phyloP scores from a whole-genome alignment of 2,113 vertebrate genomes.

The Hydropotes inermis region DNA sequence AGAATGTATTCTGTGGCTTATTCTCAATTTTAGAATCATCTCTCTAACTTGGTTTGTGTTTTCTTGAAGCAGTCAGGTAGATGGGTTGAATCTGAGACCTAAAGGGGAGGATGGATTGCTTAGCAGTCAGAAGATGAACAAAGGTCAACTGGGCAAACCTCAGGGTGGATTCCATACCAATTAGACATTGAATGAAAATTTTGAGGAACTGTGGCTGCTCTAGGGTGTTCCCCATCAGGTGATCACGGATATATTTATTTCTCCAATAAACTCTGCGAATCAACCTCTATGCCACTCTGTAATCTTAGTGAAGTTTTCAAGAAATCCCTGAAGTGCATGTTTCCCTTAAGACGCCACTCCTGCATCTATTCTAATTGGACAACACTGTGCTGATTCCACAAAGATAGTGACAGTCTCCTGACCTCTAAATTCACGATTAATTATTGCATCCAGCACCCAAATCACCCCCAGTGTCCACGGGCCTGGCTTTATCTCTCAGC shows the following conservation, averaged over 20 bases:
- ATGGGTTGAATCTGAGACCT: not conserved
- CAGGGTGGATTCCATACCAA: not conserved
- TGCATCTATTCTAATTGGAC: conserved; percentile 61
- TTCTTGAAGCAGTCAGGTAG: not conserved
- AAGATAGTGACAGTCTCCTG: conserved; percentile 80
- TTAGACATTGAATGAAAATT: not conserved
- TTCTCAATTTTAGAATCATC: not conserved
- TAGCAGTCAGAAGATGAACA: not conserved
- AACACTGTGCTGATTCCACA: conserved; percentile 74
- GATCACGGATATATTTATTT: conserved; percentile 79
- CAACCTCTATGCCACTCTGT: conserved; percentile 80
- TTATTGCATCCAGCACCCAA: conserved; percentile 83
- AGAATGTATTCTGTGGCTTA: not conserved
- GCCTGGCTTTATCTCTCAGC: conserved; percentile 84
- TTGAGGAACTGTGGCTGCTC: not conserved
- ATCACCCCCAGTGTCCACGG: conserved; percentile 79
- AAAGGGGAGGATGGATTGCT: not conserved
- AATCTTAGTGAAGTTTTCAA: conserved; percentile 81
- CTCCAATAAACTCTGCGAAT: conserved; percentile 81
- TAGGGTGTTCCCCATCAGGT: conserved; percentile 36
- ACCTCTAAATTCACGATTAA: conserved; percentile 83
- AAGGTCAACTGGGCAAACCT: fast-evolving
- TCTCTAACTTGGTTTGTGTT: not conserved
- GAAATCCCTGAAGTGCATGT: conserved; percentile 79
- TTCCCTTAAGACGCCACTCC: conserved; percentile 45